Conservation (phyloP, 1,140 invertebrate genomes). For the Drosophila pseudoobscura region DNA sequence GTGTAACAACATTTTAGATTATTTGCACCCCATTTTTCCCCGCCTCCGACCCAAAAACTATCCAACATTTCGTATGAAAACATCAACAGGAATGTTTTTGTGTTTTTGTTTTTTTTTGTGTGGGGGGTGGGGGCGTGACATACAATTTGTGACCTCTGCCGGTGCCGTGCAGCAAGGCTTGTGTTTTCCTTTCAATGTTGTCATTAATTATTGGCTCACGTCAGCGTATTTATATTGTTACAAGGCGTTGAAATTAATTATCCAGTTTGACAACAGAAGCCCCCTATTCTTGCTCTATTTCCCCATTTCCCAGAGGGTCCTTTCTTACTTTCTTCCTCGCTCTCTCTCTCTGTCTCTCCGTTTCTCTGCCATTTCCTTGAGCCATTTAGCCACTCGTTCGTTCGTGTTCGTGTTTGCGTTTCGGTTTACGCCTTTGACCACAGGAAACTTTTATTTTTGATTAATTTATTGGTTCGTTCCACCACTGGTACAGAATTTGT, state of each 20-base stretch:
- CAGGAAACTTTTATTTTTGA: slow-evolving; percentile 38
- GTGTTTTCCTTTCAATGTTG: neutral
- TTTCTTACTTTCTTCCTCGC: too few species aligned
- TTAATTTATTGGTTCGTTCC: slow-evolving; percentile 43
- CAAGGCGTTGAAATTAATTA: slow-evolving; percentile 57
- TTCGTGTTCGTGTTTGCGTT: slow-evolving; percentile 33
- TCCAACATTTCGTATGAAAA: slow-evolving; percentile 7
- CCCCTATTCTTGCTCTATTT: too few species aligned
- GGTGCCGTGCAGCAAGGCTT: neutral
- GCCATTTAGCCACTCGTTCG: neutral
- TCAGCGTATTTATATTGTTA: slow-evolving; percentile 52
- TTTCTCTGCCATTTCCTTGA: too few species aligned
- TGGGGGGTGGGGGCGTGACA: neutral
- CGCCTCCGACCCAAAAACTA: neutral
- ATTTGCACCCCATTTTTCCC: too few species aligned
- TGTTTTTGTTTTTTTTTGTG: too few species aligned
- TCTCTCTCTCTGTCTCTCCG: too few species aligned
- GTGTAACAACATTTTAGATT: too few species aligned
- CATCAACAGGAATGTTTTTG: slow-evolving; percentile 21
- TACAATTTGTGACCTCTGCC: slow-evolving; percentile 22
- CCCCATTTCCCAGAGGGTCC: neutral
- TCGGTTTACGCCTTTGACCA: slow-evolving; percentile 47
- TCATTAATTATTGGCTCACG: slow-evolving; percentile 53
- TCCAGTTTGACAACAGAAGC: slow-evolving; percentile 27
- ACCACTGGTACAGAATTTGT: neutral